These are phyloP conservation scores for Acrossocheilus fasciatus DNA, from an alignment of 2,797 vertebrate genomes.

Conservation along the genomic window DNA sequence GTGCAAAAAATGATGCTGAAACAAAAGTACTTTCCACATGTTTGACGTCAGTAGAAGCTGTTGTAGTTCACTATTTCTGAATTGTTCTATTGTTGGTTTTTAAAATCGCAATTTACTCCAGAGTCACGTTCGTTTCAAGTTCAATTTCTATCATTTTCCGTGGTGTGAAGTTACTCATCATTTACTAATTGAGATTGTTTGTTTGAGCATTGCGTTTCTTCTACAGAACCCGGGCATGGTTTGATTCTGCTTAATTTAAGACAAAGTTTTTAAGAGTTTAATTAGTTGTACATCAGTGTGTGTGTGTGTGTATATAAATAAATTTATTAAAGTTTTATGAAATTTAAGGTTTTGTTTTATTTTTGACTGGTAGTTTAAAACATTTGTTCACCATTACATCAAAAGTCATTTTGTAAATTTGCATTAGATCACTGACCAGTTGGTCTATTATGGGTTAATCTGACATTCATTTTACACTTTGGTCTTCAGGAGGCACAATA, in stretches of 20 bases:
- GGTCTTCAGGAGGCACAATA: conserved; percentile 33
- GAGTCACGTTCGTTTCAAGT: neutral
- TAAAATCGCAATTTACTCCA: too few species aligned
- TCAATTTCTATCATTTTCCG: neutral
- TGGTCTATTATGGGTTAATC: neutral
- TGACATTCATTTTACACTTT: conserved; percentile 5
- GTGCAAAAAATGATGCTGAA: neutral
- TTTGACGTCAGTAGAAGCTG: neutral
- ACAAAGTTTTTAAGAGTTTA: neutral
- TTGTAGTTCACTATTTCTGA: neutral
- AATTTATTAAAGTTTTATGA: neutral
- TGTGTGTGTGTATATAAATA: neutral
- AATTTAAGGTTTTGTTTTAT: neutral
- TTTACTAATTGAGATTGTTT: neutral
- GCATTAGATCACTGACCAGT: neutral
- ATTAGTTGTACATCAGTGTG: neutral
- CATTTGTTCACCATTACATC: neutral
- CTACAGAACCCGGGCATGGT: neutral
- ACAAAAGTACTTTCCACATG: neutral
- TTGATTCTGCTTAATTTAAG: neutral
- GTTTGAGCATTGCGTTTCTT: neutral
- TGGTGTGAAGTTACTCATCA: neutral
- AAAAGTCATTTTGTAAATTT: neutral
- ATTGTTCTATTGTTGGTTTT: neutral
- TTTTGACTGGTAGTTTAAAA: neutral